phyloP scores from a whole-genome alignment of 2,797 vertebrate species.

The Vultur gryphus region DNA sequence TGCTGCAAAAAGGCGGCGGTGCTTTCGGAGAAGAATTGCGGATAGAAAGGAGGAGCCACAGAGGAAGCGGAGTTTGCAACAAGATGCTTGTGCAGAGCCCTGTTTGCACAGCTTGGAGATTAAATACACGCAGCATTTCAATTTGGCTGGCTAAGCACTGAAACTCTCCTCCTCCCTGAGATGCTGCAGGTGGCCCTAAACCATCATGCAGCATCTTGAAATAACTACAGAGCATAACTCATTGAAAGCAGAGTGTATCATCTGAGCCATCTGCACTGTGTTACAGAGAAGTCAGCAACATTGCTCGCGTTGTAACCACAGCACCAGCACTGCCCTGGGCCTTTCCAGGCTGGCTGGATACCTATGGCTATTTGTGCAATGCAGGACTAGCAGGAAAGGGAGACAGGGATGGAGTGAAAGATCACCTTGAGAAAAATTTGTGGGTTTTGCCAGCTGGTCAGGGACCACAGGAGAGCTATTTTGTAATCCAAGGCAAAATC shows the following conservation, averaged over 20 bases:
- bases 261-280: neutral
- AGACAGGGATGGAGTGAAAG: neutral
- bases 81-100: neutral
- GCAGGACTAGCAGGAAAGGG: neutral
- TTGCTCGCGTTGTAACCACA: rapidly evolving
- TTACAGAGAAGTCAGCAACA: neutral
- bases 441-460: neutral
- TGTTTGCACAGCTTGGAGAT: neutral
- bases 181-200: constrained; percentile 3
- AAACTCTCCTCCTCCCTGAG: neutral
- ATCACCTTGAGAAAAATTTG: neutral
- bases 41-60: neutral
- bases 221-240: rapidly evolving
- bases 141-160: neutral
- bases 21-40: rapidly evolving
- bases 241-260: rapidly evolving
- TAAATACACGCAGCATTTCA: neutral
- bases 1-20: neutral
- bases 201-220: neutral
- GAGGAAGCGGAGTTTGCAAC: neutral
- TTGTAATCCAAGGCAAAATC: neutral
- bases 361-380: rapidly evolving
- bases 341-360: neutral
- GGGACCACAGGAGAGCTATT: neutral
- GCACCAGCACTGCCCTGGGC: neutral